Conservation (phyloP, 2,888 invertebrate genomes). For the Lampropteryx suffumata region DNA sequence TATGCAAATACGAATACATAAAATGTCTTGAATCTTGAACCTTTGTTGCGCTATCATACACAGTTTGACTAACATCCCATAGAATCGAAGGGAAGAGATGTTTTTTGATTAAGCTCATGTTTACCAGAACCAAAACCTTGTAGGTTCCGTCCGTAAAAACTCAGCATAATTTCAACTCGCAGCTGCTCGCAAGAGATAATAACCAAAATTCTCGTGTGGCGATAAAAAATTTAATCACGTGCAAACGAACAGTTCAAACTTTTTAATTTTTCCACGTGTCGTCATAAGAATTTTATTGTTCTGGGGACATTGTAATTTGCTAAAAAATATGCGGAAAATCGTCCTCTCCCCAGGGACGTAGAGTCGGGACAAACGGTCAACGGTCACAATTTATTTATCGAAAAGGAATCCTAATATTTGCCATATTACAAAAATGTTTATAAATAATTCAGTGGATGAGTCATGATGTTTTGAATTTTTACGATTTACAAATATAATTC, state of each 20-base stretch:
- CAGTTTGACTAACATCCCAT: too few species aligned
- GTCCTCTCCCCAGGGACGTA: conserved; percentile 5
- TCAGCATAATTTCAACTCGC: background rate
- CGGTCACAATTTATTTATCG: conserved; percentile 24
- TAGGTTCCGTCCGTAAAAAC: background rate
- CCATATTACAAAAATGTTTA: conserved; percentile 31
- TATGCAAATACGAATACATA: too few species aligned
- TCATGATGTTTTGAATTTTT: conserved; percentile 28
- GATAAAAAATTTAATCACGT: conserved; percentile 28
- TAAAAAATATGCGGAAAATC: conserved; percentile 16
- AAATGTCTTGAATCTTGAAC: too few species aligned
- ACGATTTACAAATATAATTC: conserved; percentile 31
- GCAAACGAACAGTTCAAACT: conserved; percentile 19
- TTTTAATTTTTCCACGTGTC: conserved; percentile 31
- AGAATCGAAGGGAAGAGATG: too few species aligned
- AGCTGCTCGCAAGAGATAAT: conserved; percentile 6
- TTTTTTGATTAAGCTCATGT: too few species aligned
- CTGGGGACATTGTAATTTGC: conserved; percentile 24
- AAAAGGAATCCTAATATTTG: conserved; percentile 28
- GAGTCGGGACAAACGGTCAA: background rate
- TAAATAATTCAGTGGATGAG: conserved; percentile 32
- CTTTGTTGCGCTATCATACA: too few species aligned
- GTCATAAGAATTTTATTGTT: conserved; percentile 30
- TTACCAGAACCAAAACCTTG: too few species aligned
- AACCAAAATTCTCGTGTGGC: conserved; percentile 17